Base-by-base conservation (phyloP, 2,797 vertebrate species). In the Aratinga solstitialis region DNA sequence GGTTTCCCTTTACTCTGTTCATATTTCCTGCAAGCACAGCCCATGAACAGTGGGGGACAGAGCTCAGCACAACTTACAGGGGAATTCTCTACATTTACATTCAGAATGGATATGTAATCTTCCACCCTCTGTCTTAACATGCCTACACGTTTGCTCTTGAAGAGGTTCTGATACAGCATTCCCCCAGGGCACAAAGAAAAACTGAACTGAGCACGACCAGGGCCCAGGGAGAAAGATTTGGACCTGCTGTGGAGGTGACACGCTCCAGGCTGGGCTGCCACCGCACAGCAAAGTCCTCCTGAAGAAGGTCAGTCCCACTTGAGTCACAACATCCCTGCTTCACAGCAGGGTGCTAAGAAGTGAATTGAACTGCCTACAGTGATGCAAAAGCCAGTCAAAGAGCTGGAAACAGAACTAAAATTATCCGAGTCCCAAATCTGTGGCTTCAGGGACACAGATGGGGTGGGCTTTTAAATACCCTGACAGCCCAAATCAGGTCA, bases 321-420 rank as follows among this genome's bases (percentile, higher is more conserved):
- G 19, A 45, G 21, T 63, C 40, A 71, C 29, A 71, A 26, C 12
- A 56, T 22, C 13, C 9, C 18, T 18, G 5, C 11, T 61, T 48
- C 62, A 42, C 0, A 3, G 13, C 2, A 75, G 3, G 3, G 9
- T 6, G 11, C 0, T 2, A 18, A 54, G 7, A 87, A 67, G 12
- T 17, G 27, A 86, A 75, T 56, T 26, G 69, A 56, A 47, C 30
- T 13, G 13, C 12, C 29, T 53, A 30, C 12, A 45, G 17, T 38
- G 30, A 34, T 2, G 6, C 18, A 72, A 73, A 91, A 69, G 15
- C 15, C 26, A 54, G 16, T 13, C 16, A 32, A 74, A 80, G 12
- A 18, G 32, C 17, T 45, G 27, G 15, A 42, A 77, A 40, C 5
- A 69, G 38, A 59, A 69, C 10, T 69, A 40, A 82, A 86, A 73